Percentiles rank a stretch among this genome's conserved stretches.
These are phyloP conservation scores for Leucoptera coffeella DNA, from an alignment of 2,888 invertebrate species.

Conservation along the genomic window DNA sequence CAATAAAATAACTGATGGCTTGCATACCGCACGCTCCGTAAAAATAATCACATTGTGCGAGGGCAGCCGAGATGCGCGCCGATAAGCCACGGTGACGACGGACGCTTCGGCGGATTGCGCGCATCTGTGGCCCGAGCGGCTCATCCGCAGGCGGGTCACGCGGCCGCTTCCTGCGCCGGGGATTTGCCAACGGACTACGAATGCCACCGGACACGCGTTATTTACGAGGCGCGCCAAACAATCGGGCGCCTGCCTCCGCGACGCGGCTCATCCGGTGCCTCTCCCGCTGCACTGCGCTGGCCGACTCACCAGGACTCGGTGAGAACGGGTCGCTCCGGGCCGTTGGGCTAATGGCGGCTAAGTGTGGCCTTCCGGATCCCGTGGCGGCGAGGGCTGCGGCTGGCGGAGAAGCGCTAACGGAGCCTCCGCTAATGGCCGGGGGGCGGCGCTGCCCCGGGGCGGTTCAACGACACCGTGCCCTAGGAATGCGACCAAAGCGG, in stretches of 20 bases:
- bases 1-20: constrained; percentile 35
- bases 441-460: constrained; percentile 19
- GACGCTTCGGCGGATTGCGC: not conserved
- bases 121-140: constrained; percentile 1
- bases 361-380: too few relatives aligned
- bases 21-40: too few relatives aligned
- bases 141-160: not conserved
- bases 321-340: too few relatives aligned
- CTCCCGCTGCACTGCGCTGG: too few relatives aligned
- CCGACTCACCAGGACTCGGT: too few relatives aligned
- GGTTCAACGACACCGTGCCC: constrained; percentile 41
- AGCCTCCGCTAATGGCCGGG: too few relatives aligned
- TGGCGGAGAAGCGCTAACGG: too few relatives aligned
- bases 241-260: too few relatives aligned
- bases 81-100: not conserved
- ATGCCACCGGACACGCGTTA: constrained; percentile 45
- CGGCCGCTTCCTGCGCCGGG: constrained; percentile 10
- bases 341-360: too few relatives aligned
- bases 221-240: constrained; percentile 48
- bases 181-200: constrained; percentile 28
- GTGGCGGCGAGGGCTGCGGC: too few relatives aligned
- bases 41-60: too few relatives aligned
- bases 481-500: constrained; percentile 1
- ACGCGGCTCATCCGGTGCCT: constrained; percentile 49
- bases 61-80: not conserved